Conservation (phyloP, 2,113 vertebrate species). For the Mola mola region DNA sequence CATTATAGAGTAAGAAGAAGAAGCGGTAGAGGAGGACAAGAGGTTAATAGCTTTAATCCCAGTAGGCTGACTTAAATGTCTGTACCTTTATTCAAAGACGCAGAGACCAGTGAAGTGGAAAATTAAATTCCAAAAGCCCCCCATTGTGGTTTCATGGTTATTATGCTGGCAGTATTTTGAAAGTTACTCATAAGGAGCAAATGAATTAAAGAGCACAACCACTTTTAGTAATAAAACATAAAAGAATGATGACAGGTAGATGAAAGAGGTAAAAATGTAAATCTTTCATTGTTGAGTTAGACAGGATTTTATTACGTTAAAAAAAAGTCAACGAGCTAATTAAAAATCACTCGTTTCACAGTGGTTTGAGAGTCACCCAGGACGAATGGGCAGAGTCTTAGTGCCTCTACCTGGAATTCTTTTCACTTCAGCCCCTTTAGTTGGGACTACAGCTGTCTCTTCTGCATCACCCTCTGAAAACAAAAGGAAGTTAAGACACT, state of each 20-base stretch:
- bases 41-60: slow-evolving; percentile 58
- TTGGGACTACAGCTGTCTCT: slow-evolving; percentile 49
- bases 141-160: slow-evolving; percentile 30
- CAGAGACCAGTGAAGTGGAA: slow-evolving; percentile 52
- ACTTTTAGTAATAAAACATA: neutral
- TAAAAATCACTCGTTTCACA: slow-evolving; percentile 23
- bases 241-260: slow-evolving; percentile 14
- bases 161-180: slow-evolving; percentile 33
- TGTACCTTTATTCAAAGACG: slow-evolving; percentile 29
- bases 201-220: slow-evolving; percentile 32
- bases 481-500: slow-evolving; percentile 73
- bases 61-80: slow-evolving; percentile 29
- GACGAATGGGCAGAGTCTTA: slow-evolving; percentile 21
- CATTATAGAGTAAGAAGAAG: slow-evolving; percentile 18
- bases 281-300: slow-evolving; percentile 40
- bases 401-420: slow-evolving; percentile 65
- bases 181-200: slow-evolving; percentile 13
- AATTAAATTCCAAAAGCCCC: slow-evolving; percentile 52
- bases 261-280: slow-evolving; percentile 31
- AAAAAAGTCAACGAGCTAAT: slow-evolving; percentile 23
- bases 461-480: slow-evolving; percentile 75
- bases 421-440: slow-evolving; percentile 73
- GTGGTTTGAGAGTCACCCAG: slow-evolving; percentile 33
- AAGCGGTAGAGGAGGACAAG: slow-evolving; percentile 6
- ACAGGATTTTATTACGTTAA: slow-evolving; percentile 27